Evolutionary conservation across 1,140 invertebrate species (phyloP), one percentile per base, ranked within the genome.

Genomic region (Triops cancriformis): DNA sequence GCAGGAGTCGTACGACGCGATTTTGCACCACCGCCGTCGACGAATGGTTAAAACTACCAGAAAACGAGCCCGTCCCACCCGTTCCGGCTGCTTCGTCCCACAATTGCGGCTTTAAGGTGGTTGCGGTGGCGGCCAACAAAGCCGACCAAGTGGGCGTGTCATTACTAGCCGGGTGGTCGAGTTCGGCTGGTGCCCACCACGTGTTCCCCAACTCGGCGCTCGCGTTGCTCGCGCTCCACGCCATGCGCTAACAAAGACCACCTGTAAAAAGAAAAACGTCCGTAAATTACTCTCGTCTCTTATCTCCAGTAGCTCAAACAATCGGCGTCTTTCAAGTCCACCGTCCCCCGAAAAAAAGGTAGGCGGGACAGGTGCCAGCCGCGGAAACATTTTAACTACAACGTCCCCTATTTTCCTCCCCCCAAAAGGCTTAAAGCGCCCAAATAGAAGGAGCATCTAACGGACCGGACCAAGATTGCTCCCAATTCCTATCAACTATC

Each of bases 1-100:
- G 83, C 10, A 93, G 82, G 0, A 94, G 85, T 43, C 90, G 84
- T 0, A 88, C 89, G 6, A 93, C 86, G 26, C 74, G 74, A 26
- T 76, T 43, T 18, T 76, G 37, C 37, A 76, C 45, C 73, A 23
- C 18, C 18, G 27, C 26, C 9, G 51, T 12, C 14, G 51, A 64
- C 0, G 51, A 14, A 64, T 64, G 10, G 23, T 23, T 64, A 18
- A 23, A 64, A 6, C 51, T 23, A 9, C 18, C 14, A 6, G n/a
- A 3, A 64, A 64, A 64, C n/a, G 51, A n/a, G 18, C 51, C 51
- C 14, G 51, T 18, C 14, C n/a, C 51, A 14, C n/a, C 51, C 51
- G 23, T 64, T 64, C 51, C 51, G 3, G 51, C 51, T 9, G 51
- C 23, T 64, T 64, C 51, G 6, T 64, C 51, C 51, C 51, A 64